Conservation (phyloP, 2,797 vertebrate species). For the Microcaecilia unicolor region DNA sequence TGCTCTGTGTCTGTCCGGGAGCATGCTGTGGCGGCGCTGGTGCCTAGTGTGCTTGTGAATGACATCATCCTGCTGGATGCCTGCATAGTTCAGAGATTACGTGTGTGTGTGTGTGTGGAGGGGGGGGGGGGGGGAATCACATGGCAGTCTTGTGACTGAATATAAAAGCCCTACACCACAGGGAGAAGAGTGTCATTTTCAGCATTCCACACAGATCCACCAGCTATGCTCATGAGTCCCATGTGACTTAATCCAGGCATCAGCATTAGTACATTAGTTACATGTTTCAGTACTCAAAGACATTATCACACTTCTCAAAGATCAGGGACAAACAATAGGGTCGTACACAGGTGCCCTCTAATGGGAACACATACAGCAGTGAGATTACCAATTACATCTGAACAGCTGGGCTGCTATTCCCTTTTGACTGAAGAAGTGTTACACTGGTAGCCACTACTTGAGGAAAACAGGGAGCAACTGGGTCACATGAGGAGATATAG, state of each 20-base stretch:
- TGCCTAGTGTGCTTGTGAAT: constrained; percentile 7
- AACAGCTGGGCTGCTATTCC: too few species aligned
- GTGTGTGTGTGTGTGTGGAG: too few species aligned
- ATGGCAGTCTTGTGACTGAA: constrained; percentile 12
- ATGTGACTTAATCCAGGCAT: too few species aligned
- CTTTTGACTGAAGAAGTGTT: too few species aligned
- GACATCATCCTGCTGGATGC: constrained; percentile 4
- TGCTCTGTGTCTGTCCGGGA: neutral
- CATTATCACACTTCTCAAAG: neutral
- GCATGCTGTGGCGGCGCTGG: neutral
- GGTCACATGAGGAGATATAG: too few species aligned
- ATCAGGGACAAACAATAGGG: neutral
- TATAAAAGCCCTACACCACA: constrained; percentile 10
- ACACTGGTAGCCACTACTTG: too few species aligned
- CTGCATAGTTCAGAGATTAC: constrained; percentile 4
- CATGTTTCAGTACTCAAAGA: too few species aligned
- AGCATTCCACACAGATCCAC: rapidly evolving
- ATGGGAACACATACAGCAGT: too few species aligned
- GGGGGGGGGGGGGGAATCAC: constrained; percentile 1
- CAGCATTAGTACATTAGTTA: too few species aligned
- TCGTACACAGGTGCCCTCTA: too few species aligned
- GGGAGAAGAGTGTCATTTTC: neutral
- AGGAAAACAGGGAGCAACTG: too few species aligned
- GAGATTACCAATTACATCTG: too few species aligned
- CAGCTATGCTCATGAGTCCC: neutral